Evolutionary conservation across 23 tunicate genomes (phyloP).

Genomic region (Phallusia fumigata): DNA sequence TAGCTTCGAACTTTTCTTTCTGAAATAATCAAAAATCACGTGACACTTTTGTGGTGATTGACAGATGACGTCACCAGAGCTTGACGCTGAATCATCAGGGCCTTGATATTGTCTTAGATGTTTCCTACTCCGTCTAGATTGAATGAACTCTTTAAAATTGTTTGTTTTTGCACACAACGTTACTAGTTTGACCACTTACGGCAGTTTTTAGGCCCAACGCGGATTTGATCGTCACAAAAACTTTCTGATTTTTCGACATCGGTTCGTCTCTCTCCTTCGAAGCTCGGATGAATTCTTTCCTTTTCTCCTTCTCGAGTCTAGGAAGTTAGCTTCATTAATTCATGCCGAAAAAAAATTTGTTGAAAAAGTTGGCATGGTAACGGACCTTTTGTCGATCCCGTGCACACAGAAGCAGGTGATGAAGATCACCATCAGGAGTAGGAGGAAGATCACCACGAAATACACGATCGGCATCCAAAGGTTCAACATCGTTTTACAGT

Average conservation of each 20-base stretch:
- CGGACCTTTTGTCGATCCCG: background rate
- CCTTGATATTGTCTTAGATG: no score
- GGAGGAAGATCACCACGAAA: conserved; percentile 17
- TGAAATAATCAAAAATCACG: background rate
- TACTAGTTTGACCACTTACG: no score
- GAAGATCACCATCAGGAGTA: background rate
- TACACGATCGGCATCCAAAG: conserved; percentile 36
- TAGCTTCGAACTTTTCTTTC: conserved; percentile 7
- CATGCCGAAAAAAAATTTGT: no score
- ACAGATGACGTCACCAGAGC: no score
- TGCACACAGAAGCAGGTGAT: background rate
- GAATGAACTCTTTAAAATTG: no score
- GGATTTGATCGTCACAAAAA: background rate
- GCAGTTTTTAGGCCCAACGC: background rate
- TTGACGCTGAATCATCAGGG: no score
- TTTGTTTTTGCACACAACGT: no score
- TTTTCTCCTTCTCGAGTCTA: background rate
- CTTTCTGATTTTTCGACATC: conserved; percentile 3
- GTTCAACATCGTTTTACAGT: conserved; percentile 33
- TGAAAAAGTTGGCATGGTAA: no score
- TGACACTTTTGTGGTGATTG: background rate
- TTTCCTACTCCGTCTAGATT: no score
- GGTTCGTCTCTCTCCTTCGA: background rate
- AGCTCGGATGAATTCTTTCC: background rate
- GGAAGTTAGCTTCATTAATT: no score